Evolutionary conservation across 2,888 invertebrate species (phyloP), one percentile per base, ranked within the genome.

Genomic region (Anaspis maculata): DNA sequence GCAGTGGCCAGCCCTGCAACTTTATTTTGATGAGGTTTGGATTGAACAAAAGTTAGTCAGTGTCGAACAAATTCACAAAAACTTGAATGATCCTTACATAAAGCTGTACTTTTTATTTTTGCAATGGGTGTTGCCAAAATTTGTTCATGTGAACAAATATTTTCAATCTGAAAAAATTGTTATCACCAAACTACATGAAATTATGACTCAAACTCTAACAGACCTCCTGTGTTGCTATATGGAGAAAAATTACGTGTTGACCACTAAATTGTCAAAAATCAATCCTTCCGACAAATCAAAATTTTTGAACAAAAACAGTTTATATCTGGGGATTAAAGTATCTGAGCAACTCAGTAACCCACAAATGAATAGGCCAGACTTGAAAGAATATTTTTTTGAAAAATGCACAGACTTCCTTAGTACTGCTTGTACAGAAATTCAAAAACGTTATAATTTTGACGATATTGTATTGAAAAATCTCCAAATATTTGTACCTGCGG

Each of bases 1-100:
- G 13, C 27, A 26, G 13, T 26, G 27, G 27, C 3, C 7, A 6
- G 13, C 27, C n/a, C 27, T 26, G 13, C 6, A 10, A 24, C 25
- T 24, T 5, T 24, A 9, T 10, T 24, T 24, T 10, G 10, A 6
- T 9, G 25, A 6, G 10, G 10, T 9, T 5, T 24, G 11, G 7
- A 5, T 24, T 5, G 10, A 10, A 5, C 7, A 24, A 9, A 7
- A 11, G 5, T 11, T 24, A 5, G 4, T 24, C 4, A 5, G 9
- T 5, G 11, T 5, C 6, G 7, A 10, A 10, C 9, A 24, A 24
- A 24, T 24, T 10, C 11, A 24, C 10, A 10, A 24, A 9, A 11
- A 7, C 10, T 11, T 24, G 9, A 24, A 24, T 10, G 10, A 24
- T 24, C 9, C 25, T 11, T 6, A 9, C 7, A 24, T 24, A 5